Percentiles rank a stretch among this genome's conserved stretches.
Evolutionary conservation across 1,140 invertebrate genomes (phyloP).

Genomic region (Lordiphosa stackelbergi): DNA sequence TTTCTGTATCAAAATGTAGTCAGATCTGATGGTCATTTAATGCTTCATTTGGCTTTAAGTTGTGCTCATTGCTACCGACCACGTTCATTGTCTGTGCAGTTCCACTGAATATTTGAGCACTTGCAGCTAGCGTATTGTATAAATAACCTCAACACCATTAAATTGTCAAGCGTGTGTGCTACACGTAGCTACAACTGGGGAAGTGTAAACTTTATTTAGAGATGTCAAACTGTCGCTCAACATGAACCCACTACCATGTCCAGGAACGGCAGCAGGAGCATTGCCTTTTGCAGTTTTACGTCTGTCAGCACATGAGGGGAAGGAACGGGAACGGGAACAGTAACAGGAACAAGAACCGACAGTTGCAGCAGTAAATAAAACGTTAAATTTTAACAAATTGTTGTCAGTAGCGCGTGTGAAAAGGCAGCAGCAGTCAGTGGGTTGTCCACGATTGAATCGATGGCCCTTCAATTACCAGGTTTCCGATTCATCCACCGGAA

Average conservation of each 20-base stretch:
- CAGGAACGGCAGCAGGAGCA: conserved; percentile 3
- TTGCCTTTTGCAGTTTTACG: conserved; percentile 18
- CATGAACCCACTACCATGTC: conserved; percentile 48
- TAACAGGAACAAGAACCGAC: conserved; percentile 17
- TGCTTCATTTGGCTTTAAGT: conserved; percentile 1
- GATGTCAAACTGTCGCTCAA: conserved; percentile 71
- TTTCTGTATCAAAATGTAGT: no score
- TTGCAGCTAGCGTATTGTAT: conserved; percentile 61
- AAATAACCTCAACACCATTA: conserved; percentile 75
- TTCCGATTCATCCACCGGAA: conserved; percentile 16
- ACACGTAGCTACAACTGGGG: conserved; percentile 37
- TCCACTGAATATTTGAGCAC: conserved; percentile 59
- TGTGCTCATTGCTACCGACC: not conserved
- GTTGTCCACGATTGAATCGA: conserved; percentile 40
- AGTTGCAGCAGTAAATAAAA: conserved; percentile 65
- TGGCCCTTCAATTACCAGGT: conserved; percentile 66
- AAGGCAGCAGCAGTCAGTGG: conserved; percentile 27
- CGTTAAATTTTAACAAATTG: conserved; percentile 75
- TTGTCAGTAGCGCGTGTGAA: conserved; percentile 55
- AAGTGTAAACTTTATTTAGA: conserved; percentile 73
- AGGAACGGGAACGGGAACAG: not conserved
- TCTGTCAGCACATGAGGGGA: conserved; percentile 23
- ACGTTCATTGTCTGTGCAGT: conserved; percentile 47
- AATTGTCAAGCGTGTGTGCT: conserved; percentile 57
- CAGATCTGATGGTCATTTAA: not conserved